Evolutionary conservation across 2,797 vertebrate genomes (phyloP), one percentile per base, ranked within the genome.

Genomic region (Hydrophis major): DNA sequence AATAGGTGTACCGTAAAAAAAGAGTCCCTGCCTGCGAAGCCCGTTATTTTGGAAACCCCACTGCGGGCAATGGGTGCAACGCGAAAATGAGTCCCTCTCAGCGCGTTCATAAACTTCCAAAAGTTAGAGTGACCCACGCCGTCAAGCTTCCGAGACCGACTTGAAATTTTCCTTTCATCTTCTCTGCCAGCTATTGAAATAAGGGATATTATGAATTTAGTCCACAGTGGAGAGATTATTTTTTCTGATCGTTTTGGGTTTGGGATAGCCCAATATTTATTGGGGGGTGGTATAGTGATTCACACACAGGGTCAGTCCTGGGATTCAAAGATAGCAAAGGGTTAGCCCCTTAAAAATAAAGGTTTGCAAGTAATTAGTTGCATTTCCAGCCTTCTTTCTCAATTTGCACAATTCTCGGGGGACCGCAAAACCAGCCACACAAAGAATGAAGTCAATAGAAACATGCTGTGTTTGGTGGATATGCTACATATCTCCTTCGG

Each of bases 41-140:
- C 74, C 12, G 93, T 92, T 90, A 66, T 86, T 28, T 69, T 59
- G 37, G 89, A n/a, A 91, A 92, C 86, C 16, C 32, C 69, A 37
- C 13, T 59, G 27, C 10, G 3, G 14, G 5, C 50, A 27, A 83
- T 53, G 50, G 89, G 89, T 57, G 59, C 42, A 2, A 0, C 32
- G 0, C 0, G 27, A 22, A 94, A 92, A 89, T 0, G 3, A 1
- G 69, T 91, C 90, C 90, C n/a, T 90, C n/a, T 37, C n/a, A 3
- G 16, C 20, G 56, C 0, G 42, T 6, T 5, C 55, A 42, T 60
- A 88, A 86, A 91, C 47, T 87, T 61, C 2, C 2, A 8, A 53
- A 4, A 0, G 0, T 0, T 91, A 91, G 90, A 90, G 7, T 6
- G 56, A 63, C 59, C 10, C 61, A 4, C 47, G 2, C 42, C 2